Conservation (phyloP, 2,888 invertebrate genomes). For the Zootermopsis nevadensis region DNA sequence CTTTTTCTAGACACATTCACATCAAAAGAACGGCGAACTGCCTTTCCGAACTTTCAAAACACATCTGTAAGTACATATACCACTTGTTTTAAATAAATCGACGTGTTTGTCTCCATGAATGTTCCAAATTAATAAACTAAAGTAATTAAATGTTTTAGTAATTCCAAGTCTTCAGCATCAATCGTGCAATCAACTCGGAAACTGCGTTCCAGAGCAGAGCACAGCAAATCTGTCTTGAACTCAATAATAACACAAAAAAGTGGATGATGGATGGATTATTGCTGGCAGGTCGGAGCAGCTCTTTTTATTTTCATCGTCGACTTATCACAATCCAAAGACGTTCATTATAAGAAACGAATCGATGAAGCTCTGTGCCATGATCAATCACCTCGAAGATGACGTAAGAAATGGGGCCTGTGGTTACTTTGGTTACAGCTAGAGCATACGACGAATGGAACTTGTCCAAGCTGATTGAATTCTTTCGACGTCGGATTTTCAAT, state of each 20-base stretch:
- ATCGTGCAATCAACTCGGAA: background rate
- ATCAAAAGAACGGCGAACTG: too few relatives aligned
- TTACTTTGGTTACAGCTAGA: background rate
- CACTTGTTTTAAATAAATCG: too few relatives aligned
- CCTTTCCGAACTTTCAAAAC: too few relatives aligned
- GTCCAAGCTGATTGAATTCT: too few relatives aligned
- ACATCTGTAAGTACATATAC: too few relatives aligned
- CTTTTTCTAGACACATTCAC: too few relatives aligned
- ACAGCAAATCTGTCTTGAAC: background rate
- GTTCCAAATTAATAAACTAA: too few relatives aligned
- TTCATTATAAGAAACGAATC: conserved; percentile 45
- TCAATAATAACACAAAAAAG: background rate
- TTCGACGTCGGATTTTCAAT: too few relatives aligned
- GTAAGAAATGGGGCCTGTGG: background rate
- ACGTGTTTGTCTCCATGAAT: too few relatives aligned
- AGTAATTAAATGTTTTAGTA: too few relatives aligned
- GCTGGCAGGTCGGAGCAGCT: conserved; percentile 30
- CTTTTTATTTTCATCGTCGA: conserved; percentile 35
- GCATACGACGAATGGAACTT: too few relatives aligned
- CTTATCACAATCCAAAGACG: conserved; percentile 44
- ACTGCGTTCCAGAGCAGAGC: background rate
- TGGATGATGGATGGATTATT: conserved; percentile 42
- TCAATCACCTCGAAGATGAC: conserved; percentile 34
- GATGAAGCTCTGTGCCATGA: conserved; percentile 28
- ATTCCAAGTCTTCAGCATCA: too few relatives aligned